A percentile compares a stretch with the other conserved stretches of the same genome.
Conservation (phyloP, 2,113 vertebrate species). For the Mus musculus region GRCm39 chr11:90091501-90092000, state of each 20-base stretch:
- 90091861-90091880: neutral
- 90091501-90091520: neutral
- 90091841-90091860: neutral
- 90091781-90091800: neutral
- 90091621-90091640: neutral
- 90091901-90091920: neutral
- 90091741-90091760: neutral
- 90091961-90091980: neutral
- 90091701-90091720: neutral
- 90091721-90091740: neutral
- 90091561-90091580: neutral
- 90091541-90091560: neutral
- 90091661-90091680: neutral
- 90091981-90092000: neutral
- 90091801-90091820: neutral
- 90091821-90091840: neutral
- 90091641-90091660: neutral
- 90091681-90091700: neutral
- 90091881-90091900: neutral
- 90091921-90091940: neutral
- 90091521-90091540: neutral
- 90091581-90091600: neutral
- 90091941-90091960: neutral
- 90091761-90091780: neutral
- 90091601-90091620: neutral